These are phyloP conservation scores for Pitta sordida DNA, from an alignment of 2,113 vertebrate genomes.

Conservation along the genomic window DNA sequence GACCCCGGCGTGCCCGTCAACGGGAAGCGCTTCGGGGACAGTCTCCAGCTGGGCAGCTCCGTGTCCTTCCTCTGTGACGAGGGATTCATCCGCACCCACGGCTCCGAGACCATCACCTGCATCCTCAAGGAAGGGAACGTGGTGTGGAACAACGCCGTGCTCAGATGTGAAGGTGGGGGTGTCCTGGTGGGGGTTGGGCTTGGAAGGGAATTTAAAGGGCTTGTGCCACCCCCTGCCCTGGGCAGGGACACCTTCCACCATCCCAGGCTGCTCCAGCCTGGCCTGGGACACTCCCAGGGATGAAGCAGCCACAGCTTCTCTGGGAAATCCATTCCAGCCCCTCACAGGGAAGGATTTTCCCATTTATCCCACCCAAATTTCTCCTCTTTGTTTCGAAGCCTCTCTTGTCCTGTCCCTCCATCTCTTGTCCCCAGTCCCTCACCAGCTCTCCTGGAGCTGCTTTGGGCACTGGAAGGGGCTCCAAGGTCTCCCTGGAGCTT, in stretches of 20 bases:
- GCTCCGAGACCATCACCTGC: slow-evolving; percentile 92
- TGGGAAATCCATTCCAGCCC: background rate
- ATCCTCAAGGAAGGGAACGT: slow-evolving; percentile 95
- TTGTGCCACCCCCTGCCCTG: background rate
- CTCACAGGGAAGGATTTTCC: background rate
- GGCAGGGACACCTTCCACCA: background rate
- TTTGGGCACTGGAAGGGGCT: background rate
- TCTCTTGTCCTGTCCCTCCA: background rate
- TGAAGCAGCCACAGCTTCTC: background rate
- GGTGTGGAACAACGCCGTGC: slow-evolving; percentile 93
- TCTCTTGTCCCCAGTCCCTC: background rate
- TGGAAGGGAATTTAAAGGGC: rapidly evolving
- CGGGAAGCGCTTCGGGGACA: slow-evolving; percentile 93
- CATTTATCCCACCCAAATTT: background rate
- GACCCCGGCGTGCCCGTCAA: slow-evolving; percentile 95
- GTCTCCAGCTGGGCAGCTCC: slow-evolving; percentile 93
- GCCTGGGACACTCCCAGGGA: rapidly evolving
- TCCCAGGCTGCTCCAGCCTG: rapidly evolving
- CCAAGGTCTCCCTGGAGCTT: background rate
- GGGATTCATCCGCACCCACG: slow-evolving; percentile 93
- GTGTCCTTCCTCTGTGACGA: slow-evolving; percentile 97
- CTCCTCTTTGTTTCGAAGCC: background rate
- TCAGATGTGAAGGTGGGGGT: slow-evolving; percentile 85
- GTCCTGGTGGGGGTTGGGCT: rapidly evolving
- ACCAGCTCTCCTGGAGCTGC: background rate